These are phyloP conservation scores for Phodopus roborovskii DNA, from an alignment of 2,113 vertebrate genomes.

Conservation along the genomic window DNA sequence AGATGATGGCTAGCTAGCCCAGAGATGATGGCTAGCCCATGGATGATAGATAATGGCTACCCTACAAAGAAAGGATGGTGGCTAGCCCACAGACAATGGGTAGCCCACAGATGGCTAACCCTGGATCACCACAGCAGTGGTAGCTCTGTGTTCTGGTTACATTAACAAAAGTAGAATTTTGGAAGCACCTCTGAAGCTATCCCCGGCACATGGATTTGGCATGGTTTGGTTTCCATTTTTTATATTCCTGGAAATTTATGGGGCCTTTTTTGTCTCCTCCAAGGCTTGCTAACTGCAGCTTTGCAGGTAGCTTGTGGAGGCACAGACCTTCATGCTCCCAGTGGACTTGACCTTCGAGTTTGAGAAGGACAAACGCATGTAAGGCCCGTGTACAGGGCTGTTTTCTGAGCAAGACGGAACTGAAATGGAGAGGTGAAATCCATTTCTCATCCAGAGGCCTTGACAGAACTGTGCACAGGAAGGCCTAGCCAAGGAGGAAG, in stretches of 20 bases:
- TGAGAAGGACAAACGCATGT: not conserved
- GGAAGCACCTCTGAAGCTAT: not conserved
- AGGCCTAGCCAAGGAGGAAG: not conserved
- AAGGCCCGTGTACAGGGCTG: not conserved
- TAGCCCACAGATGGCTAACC: not conserved
- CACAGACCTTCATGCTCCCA: not conserved
- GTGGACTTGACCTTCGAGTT: not conserved
- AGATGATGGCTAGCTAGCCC: not conserved
- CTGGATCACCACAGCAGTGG: no score
- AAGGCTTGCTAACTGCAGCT: fast-evolving
- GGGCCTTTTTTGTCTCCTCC: not conserved
- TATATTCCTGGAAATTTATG: no score
- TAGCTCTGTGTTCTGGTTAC: fast-evolving
- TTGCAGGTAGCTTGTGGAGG: not conserved
- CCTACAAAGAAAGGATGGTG: not conserved
- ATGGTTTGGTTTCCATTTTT: not conserved
- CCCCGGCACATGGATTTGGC: fast-evolving
- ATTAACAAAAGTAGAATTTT: not conserved
- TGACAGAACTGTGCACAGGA: not conserved
- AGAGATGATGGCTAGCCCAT: not conserved
- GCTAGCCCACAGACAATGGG: not conserved
- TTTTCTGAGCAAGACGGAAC: not conserved
- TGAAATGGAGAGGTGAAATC: not conserved
- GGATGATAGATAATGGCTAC: not conserved
- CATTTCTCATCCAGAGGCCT: not conserved